Conservation (phyloP, 2,113 vertebrate species). For the Isichthys henryi region DNA sequence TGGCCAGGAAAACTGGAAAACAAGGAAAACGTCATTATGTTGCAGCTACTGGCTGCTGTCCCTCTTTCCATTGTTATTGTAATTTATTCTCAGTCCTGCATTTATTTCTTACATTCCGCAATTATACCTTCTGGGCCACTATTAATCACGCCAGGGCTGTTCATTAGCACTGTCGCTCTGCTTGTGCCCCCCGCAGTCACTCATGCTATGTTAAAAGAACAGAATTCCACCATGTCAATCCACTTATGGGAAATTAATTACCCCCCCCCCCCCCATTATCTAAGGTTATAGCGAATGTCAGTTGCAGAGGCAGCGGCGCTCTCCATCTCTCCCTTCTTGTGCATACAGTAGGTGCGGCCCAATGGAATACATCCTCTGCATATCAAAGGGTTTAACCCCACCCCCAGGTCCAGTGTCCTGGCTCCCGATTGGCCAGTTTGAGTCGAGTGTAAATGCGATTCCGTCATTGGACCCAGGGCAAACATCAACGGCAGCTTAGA, state of each 20-base stretch:
- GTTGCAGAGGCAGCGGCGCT: neutral
- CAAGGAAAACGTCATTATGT: slow-evolving; percentile 17
- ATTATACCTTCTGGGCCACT: neutral
- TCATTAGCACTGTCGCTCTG: neutral
- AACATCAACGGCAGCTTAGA: neutral
- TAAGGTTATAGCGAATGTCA: neutral
- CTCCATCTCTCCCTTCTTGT: neutral
- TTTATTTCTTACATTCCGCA: neutral
- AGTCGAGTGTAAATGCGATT: neutral
- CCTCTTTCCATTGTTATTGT: slow-evolving; percentile 12
- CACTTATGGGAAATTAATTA: neutral
- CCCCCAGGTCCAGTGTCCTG: neutral
- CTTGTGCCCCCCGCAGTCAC: too few relatives aligned
- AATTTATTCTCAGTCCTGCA: neutral
- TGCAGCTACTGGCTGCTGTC: slow-evolving; percentile 17
- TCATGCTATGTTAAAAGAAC: neutral
- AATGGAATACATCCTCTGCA: neutral
- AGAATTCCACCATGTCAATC: neutral
- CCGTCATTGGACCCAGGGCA: neutral
- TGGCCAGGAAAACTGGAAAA: slow-evolving; percentile 33
- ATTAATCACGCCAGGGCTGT: neutral
- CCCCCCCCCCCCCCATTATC: neutral
- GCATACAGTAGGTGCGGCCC: neutral
- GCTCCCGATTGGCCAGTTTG: too few relatives aligned
- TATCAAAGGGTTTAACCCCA: neutral